Conservation (phyloP, 2,888 invertebrate species). For the Lasius fuliginosus region DNA sequence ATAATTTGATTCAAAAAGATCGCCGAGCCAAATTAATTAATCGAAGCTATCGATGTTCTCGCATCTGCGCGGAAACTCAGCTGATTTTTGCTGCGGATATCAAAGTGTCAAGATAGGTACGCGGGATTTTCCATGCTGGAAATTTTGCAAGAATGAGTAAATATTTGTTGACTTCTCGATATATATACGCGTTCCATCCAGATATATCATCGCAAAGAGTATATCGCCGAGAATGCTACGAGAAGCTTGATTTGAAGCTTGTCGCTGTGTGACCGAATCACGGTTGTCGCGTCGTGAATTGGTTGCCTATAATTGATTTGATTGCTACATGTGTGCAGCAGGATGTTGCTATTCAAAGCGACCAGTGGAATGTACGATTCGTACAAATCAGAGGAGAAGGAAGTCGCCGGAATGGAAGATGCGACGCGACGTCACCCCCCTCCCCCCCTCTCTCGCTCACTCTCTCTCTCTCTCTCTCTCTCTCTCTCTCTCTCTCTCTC, state of each 20-base stretch:
- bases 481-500: not conserved
- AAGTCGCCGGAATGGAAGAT: slow-evolving; percentile 7
- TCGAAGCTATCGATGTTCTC: not conserved
- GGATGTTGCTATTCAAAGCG: slow-evolving; percentile 18
- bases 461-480: too few relatives aligned
- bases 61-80: not conserved
- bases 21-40: not conserved
- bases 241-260: slow-evolving; percentile 32
- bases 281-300: not conserved
- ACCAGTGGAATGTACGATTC: slow-evolving; percentile 12
- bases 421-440: too few relatives aligned
- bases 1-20: not conserved
- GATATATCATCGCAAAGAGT: not conserved
- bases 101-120: slow-evolving; percentile 1
- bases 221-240: not conserved
- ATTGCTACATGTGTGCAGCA: slow-evolving; percentile 38
- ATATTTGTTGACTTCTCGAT: slow-evolving; percentile 22
- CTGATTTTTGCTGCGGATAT: not conserved
- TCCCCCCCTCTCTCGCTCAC: too few relatives aligned
- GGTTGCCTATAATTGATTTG: slow-evolving; percentile 47
- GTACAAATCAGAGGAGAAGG: slow-evolving; percentile 29
- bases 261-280: not conserved
- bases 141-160: slow-evolving; percentile 14
- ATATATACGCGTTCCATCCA: not conserved
- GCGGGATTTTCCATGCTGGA: slow-evolving; percentile 17